Evolutionary conservation across 2,113 vertebrate species (phyloP).

Genomic region (Aepyceros melampus): DNA sequence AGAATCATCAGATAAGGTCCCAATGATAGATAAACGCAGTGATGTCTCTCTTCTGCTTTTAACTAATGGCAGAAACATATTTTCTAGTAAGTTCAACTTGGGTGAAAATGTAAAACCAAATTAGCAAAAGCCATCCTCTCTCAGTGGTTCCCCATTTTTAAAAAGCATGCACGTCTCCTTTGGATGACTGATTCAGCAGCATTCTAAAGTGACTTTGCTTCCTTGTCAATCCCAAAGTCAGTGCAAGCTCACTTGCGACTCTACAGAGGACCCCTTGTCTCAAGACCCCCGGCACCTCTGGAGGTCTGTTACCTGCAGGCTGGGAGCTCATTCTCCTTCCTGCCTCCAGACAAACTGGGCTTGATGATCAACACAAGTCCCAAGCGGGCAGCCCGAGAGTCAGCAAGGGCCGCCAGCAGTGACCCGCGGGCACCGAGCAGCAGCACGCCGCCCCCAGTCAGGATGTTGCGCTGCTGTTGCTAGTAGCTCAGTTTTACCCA

Average conservation of each 20-base stretch:
- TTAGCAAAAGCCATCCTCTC: neutral
- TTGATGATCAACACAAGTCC: too few species aligned
- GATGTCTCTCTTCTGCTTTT: neutral
- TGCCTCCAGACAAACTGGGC: neutral
- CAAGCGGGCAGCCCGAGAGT: rapidly evolving
- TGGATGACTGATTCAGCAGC: rapidly evolving
- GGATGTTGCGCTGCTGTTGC: rapidly evolving
- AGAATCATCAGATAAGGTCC: neutral
- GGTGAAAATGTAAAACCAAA: neutral
- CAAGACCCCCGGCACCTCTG: neutral
- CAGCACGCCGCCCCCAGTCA: rapidly evolving
- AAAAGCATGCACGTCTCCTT: neutral
- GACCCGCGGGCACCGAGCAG: rapidly evolving
- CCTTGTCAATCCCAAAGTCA: rapidly evolving
- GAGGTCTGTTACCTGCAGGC: neutral
- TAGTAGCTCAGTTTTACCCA: neutral
- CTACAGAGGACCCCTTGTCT: rapidly evolving
- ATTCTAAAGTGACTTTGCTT: neutral
- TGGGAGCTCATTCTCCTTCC: neutral
- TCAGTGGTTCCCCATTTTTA: neutral
- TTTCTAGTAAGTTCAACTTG: neutral
- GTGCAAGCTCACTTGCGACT: rapidly evolving
- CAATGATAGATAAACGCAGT: rapidly evolving
- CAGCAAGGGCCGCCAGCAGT: rapidly evolving
- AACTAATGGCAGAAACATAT: neutral